phyloP scores from a whole-genome alignment of 2,797 vertebrate species.

The Xiphophorus birchmanni region DNA sequence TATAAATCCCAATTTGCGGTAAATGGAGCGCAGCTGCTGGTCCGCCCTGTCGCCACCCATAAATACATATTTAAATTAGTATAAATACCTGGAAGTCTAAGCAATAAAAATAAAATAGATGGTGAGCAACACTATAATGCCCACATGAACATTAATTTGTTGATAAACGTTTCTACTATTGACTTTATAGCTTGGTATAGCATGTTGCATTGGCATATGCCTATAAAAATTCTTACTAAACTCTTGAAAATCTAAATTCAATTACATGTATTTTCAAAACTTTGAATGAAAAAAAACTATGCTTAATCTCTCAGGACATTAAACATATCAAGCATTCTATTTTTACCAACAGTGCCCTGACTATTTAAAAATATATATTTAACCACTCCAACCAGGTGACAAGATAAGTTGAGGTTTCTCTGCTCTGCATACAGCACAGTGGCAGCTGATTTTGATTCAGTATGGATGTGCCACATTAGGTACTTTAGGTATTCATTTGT shows the following conservation, averaged over 20 bases:
- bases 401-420: slow-evolving; percentile 26
- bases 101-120: background rate
- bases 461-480: slow-evolving; percentile 34
- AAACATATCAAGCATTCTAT: slow-evolving; percentile 3
- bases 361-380: slow-evolving; percentile 56
- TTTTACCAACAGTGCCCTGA: slow-evolving; percentile 32
- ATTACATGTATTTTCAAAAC: background rate
- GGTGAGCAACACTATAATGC: background rate
- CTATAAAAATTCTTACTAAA: background rate
- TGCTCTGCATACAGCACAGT: slow-evolving; percentile 17
- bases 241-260: background rate
- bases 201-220: background rate
- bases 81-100: background rate
- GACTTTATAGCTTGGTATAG: slow-evolving; percentile 4
- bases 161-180: slow-evolving; percentile 1
- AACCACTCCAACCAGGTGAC: slow-evolving; percentile 12
- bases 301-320: slow-evolving; percentile 37
- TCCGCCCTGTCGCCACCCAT: too few relatives aligned
- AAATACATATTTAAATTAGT: too few relatives aligned
- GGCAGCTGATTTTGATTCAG: slow-evolving; percentile 40
- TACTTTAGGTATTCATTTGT: slow-evolving; percentile 13
- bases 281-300: slow-evolving; percentile 19
- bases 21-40: too few relatives aligned
- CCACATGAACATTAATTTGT: background rate
- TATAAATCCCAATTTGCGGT: too few relatives aligned